phyloP scores from a whole-genome alignment of 2,888 invertebrate genomes.

The Polyommatus icarus region DNA sequence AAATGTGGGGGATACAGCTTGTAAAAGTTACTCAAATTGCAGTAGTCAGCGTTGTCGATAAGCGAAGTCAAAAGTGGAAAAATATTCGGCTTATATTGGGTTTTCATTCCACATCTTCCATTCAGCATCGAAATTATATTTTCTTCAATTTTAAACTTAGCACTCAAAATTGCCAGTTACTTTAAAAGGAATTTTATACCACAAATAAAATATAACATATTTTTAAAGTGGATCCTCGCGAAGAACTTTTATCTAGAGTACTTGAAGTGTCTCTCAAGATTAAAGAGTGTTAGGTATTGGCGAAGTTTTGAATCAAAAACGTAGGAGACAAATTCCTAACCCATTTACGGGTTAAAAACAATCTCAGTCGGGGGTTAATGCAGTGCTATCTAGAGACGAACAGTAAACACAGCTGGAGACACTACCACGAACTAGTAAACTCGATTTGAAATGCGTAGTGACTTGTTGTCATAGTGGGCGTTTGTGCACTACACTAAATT shows the following conservation, averaged over 20 bases:
- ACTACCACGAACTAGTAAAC: slow-evolving; percentile 34
- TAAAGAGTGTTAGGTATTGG: slow-evolving; percentile 29
- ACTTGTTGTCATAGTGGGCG: no score
- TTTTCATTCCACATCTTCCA: neutral
- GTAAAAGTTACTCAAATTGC: no score
- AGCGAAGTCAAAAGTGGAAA: no score
- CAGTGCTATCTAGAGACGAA: slow-evolving; percentile 40
- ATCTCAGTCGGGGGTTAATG: slow-evolving; percentile 58
- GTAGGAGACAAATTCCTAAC: slow-evolving; percentile 54
- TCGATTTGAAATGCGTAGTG: neutral
- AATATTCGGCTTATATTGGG: neutral
- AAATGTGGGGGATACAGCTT: no score
- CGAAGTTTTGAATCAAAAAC: slow-evolving; percentile 30
- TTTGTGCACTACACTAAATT: no score
- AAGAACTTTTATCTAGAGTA: slow-evolving; percentile 30
- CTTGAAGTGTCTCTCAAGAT: slow-evolving; percentile 30
- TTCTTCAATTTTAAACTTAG: slow-evolving; percentile 23
- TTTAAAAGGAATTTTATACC: slow-evolving; percentile 19
- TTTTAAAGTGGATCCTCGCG: slow-evolving; percentile 21
- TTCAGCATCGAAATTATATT: neutral
- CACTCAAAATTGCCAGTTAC: slow-evolving; percentile 34
- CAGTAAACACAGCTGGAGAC: slow-evolving; percentile 39
- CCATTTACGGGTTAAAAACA: slow-evolving; percentile 66
- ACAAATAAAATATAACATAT: slow-evolving; percentile 24
- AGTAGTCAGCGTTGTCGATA: no score